Percentiles rank a stretch among this genome's conserved stretches.
Conservation (phyloP, 1,140 invertebrate species). For the Polypedilum pembai region DNA sequence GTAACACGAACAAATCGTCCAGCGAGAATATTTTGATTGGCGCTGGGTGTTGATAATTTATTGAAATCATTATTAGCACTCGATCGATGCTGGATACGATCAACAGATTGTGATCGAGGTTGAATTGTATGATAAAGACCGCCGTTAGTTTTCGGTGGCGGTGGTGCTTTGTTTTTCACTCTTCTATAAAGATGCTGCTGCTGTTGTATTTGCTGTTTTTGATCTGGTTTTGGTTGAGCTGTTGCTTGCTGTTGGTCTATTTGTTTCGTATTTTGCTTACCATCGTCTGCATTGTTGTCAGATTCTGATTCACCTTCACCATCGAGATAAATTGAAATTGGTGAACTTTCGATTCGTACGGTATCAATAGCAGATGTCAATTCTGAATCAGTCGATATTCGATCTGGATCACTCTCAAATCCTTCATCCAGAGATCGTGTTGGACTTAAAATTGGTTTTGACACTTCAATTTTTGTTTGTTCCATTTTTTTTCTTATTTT, state of each 20-base stretch:
- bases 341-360: constrained; percentile 25
- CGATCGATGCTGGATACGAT: constrained; percentile 40
- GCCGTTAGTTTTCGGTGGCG: constrained; percentile 20
- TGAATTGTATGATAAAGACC: neutral
- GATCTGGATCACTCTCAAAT: constrained; percentile 46
- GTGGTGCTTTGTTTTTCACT: constrained; percentile 24
- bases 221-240: neutral
- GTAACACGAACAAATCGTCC: constrained; percentile 27
- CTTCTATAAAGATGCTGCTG: constrained; percentile 8
- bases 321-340: constrained; percentile 28
- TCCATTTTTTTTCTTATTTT: constrained; percentile 32
- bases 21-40: constrained; percentile 23
- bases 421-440: constrained; percentile 45
- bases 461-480: constrained; percentile 31
- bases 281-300: neutral
- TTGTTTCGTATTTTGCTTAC: neutral
- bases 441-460: constrained; percentile 44
- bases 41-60: constrained; percentile 22
- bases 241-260: neutral
- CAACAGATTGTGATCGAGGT: constrained; percentile 29
- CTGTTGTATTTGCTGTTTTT: neutral
- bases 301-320: constrained; percentile 28
- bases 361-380: constrained; percentile 37
- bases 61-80: constrained; percentile 12
- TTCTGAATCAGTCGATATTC: constrained; percentile 44